Percentiles rank a stretch among this genome's conserved stretches.
Conservation (phyloP, 2,797 vertebrate species). For the Melanotaenia maccullochi region DNA sequence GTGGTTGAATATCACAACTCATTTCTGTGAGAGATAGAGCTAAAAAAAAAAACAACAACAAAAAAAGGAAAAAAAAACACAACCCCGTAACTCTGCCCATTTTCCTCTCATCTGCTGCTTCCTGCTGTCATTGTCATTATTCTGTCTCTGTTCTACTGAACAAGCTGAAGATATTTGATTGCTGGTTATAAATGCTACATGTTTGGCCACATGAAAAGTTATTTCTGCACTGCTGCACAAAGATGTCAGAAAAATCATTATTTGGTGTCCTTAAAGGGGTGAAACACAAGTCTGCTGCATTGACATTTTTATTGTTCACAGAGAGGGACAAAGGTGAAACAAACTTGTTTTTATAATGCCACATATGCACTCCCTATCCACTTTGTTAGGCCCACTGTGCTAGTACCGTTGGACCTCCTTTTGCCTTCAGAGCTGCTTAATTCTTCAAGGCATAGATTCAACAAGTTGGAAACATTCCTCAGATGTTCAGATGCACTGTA, state of each 20-base stretch:
- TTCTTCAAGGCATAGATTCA: neutral
- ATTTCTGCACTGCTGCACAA: slow-evolving; percentile 6
- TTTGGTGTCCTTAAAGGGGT: neutral
- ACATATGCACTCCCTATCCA: neutral
- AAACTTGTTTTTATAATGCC: neutral
- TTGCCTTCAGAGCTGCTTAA: neutral
- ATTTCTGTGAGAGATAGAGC: slow-evolving; percentile 5
- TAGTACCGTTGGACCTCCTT: neutral
- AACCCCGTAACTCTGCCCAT: neutral
- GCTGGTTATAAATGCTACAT: slow-evolving; percentile 7
- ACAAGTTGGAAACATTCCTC: neutral
- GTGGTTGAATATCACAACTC: slow-evolving; percentile 5
- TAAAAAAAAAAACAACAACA: too few relatives aligned
- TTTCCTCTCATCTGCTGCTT: neutral
- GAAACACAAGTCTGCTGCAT: neutral
- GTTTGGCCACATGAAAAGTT: slow-evolving; percentile 10
- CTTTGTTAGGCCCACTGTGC: neutral
- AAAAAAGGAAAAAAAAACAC: too few relatives aligned
- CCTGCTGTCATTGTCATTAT: slow-evolving; percentile 4
- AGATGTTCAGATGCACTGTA: neutral
- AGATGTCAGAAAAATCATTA: slow-evolving; percentile 9
- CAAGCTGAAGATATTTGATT: slow-evolving; percentile 16
- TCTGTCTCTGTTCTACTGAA: slow-evolving; percentile 10
- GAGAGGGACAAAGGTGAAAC: slow-evolving; percentile 1
- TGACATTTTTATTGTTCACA: slow-evolving; percentile 15